Evolutionary conservation across 2,797 vertebrate genomes (phyloP).

Genomic region (Meda fulgida): DNA sequence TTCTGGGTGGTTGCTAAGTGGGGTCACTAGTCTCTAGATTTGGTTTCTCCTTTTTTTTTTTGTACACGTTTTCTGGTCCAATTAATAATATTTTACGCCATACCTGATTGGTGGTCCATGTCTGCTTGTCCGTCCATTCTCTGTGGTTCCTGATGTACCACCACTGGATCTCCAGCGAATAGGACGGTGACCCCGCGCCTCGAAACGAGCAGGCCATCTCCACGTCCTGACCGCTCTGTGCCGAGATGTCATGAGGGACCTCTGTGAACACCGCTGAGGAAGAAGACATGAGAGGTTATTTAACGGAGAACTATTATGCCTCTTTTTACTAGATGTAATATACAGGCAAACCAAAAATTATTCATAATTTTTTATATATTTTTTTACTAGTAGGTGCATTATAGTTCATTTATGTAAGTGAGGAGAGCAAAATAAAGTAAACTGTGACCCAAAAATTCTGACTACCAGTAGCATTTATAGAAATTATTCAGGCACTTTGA

Average conservation of each 20-base stretch:
- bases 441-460: no score
- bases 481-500: no score
- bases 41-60: neutral
- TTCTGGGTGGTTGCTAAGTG: neutral
- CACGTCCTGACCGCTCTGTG: constrained; percentile 89
- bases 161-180: constrained; percentile 98
- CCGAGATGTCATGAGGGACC: constrained; percentile 89
- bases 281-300: constrained; percentile 36
- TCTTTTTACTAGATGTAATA: no score
- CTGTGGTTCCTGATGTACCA: constrained; percentile 91
- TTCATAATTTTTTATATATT: no score
- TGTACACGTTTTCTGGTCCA: neutral
- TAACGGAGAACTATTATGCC: neutral
- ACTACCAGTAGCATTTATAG: no score
- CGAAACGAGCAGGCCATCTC: constrained; percentile 98
- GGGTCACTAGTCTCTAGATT: neutral
- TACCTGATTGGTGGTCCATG: constrained; percentile 86
- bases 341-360: no score
- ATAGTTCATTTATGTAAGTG: no score
- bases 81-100: neutral
- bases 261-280: constrained; percentile 91
- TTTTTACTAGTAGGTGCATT: no score
- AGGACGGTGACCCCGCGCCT: constrained; percentile 88
- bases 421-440: no score
- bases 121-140: constrained; percentile 85